Percentiles rank a stretch among this genome's conserved stretches.
phyloP scores from a whole-genome alignment of 2,113 vertebrate species.

The Leucopsar rothschildi region DNA sequence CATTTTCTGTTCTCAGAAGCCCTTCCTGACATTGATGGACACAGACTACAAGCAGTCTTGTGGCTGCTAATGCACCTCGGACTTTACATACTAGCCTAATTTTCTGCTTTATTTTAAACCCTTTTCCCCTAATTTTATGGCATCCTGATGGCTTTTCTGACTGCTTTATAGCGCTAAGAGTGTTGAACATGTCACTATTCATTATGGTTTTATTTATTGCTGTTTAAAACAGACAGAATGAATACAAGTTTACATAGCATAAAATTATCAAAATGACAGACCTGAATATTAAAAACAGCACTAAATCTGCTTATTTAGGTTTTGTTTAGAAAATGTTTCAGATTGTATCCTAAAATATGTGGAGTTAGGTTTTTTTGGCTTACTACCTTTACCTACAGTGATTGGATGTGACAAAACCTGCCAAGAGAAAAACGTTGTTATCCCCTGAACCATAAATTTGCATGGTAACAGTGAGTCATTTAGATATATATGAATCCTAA shows the following conservation, averaged over 20 bases:
- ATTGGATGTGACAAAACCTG: neutral
- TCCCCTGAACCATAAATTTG: neutral
- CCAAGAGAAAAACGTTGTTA: neutral
- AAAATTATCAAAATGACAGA: neutral
- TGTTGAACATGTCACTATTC: neutral
- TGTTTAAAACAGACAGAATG: neutral
- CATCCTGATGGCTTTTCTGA: neutral
- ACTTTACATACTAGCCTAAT: neutral
- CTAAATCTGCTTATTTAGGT: neutral
- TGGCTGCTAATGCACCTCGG: neutral
- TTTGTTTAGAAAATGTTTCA: neutral
- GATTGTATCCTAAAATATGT: neutral
- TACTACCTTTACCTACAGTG: neutral
- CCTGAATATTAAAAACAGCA: neutral
- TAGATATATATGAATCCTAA: neutral
- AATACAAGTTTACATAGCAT: neutral
- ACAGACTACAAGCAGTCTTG: neutral
- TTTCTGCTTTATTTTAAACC: neutral
- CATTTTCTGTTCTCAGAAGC: neutral
- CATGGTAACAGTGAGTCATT: neutral
- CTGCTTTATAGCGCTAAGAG: neutral
- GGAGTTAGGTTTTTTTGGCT: neutral
- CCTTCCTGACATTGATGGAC: neutral
- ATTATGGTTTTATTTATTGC: neutral
- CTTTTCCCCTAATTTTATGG: neutral